Base-by-base conservation (phyloP, 2,113 vertebrate genomes). In the Taxidea taxus region DNA sequence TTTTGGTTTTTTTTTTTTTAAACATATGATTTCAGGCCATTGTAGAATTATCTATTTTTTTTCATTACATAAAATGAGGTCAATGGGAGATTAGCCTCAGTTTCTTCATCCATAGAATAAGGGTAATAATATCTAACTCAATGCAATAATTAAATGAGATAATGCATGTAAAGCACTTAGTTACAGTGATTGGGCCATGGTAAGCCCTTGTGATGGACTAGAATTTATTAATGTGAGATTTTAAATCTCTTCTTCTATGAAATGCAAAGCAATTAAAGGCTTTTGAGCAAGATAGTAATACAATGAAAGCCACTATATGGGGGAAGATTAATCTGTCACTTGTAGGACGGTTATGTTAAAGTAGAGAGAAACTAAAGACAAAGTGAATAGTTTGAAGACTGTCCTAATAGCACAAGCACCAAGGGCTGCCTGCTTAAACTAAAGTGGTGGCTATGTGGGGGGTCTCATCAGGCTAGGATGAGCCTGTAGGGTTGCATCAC, bases 111-210 rank as follows among this genome's bases (percentile, higher is more conserved):
- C 94, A 92, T 94, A 97, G 96, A 98, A 95, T 97, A 96, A 97
- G 92, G 95, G 83, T 96, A 98, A 97, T 96, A 97, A 97, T 98
- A 98, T 97, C 97, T 98, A 97, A 84, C 90, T 94, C 92, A 47
- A 60, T 96, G 93, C 14, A 96, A 98, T 98, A 98, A 98, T 98
- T 98, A 97, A 98, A 97, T 96, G 97, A 97, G 97, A 98, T 98
- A 98, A 98, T 90, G 96, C 29, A 90, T 94, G 94, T 97, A 97
- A 96, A 95, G 97, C 47, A 87, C 92, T 96, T 94, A 91, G 94
- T 96, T 94, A 80, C 62, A 74, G 89, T 84, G 92, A 96, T 94
- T 96, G 96, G 97, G 87, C 94, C 70, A 78, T 83, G 77, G 84
- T 97, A 97, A 98, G 96, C 95, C 92, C 97, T 96, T 97, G 87